phyloP scores from a whole-genome alignment of 2,113 vertebrate genomes.

The Pollachius pollachius region DNA sequence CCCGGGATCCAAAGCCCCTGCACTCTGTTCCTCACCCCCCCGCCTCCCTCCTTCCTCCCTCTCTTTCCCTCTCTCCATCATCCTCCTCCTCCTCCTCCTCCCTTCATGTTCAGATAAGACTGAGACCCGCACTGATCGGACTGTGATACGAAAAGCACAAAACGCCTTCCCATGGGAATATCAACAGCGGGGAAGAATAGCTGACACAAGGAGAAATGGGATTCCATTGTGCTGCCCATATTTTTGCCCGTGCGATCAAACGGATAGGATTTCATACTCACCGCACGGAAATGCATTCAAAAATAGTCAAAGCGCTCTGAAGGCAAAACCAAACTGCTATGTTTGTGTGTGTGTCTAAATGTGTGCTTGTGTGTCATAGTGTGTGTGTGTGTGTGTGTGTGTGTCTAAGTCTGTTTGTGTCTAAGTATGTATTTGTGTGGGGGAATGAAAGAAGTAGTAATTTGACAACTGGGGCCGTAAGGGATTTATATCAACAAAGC shows the following conservation, averaged over 20 bases:
- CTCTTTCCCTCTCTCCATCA: conserved; percentile 29
- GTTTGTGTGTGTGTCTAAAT: too few relatives aligned
- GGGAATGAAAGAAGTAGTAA: too few relatives aligned
- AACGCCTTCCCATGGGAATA: conserved; percentile 66
- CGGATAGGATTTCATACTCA: conserved; percentile 49
- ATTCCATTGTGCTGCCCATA: conserved; percentile 64
- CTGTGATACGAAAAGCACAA: conserved; percentile 65
- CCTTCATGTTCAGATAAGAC: conserved; percentile 65
- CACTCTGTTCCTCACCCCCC: neutral
- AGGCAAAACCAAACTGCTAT: conserved; percentile 34
- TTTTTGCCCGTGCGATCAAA: conserved; percentile 65
- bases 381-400: too few relatives aligned
- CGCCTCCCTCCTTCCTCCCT: conserved; percentile 4
- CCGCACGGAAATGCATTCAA: conserved; percentile 34
- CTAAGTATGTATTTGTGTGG: too few relatives aligned
- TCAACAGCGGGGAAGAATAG: conserved; percentile 57
- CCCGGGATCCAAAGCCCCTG: conserved; percentile 37
- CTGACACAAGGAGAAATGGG: conserved; percentile 65
- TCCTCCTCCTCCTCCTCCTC: neutral
- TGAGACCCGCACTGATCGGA: conserved; percentile 58
- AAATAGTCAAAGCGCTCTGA: conserved; percentile 47
- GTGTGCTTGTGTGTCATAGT: too few relatives aligned
- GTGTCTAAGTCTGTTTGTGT: too few relatives aligned
- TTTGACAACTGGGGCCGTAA: too few relatives aligned
- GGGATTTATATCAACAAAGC: too few relatives aligned